Base-by-base conservation (phyloP, 2,888 invertebrate genomes). In the Nebria brevicollis region DNA sequence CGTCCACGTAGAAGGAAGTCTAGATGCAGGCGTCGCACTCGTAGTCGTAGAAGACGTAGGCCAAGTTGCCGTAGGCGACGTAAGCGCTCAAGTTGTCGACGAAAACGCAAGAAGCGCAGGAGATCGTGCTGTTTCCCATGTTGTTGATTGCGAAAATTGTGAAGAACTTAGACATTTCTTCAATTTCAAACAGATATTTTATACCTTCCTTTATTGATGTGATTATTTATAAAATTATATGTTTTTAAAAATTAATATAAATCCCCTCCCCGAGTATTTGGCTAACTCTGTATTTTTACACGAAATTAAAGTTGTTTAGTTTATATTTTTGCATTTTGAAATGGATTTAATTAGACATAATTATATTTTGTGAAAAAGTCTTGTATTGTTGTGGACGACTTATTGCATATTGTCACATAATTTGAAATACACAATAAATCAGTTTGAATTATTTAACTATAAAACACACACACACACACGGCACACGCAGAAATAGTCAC, bases 381-480 rank as follows among this genome's bases (percentile, higher is more conserved):
- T 20, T 64, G 65, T 64, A 64, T 77, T 77, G 10, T 77, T 77
- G 42, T 64, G 41, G 42, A 34, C 34, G 34, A 34, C 34, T 20
- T 20, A 34, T 34, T 34, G 34, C 34, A 70, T 54, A 26, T 72
- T 26, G 34, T 34, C 34, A 34, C 34, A 77, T 25, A 64, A 15
- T 72, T 77, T 11, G 26, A 72, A 66, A 66, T 65, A 65, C 73
- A 74, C 15, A 78, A 66, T 20, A 25, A 70, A 34, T 66, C 66
- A 66, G 66, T 70, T 34, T 26, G 1, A 8, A 66, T 20, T 70
- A 34, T 70, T 70, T 34, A 13, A 26, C 25, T 34, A 70, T 70
- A 68, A 25, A 68, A 68, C 15, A 68, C 68, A 68, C 68, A 68
- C 68, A 66, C 64, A 65, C 65, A 65, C 4, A 66, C 54, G 34